These are phyloP conservation scores for Lissonota sp. DNA, from an alignment of 2,888 invertebrate species.

Conservation along the genomic window DNA sequence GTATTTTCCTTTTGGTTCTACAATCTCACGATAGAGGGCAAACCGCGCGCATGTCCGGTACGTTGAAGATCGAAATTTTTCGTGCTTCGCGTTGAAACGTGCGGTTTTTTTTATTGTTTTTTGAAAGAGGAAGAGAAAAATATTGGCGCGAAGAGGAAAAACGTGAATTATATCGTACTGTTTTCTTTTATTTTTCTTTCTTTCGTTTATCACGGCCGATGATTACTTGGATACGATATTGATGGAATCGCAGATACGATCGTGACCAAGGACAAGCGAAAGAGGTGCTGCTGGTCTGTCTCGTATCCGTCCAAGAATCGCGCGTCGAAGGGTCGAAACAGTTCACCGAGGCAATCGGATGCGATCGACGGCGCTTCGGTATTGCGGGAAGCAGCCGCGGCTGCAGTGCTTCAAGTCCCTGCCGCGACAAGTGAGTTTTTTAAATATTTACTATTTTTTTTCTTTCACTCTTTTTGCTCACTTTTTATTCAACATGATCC, in stretches of 20 bases:
- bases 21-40: too few species aligned
- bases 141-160: too few species aligned
- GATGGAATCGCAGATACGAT: slow-evolving; percentile 45
- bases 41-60: too few species aligned
- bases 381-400: slow-evolving; percentile 69
- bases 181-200: slow-evolving; percentile 1
- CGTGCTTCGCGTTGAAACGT: too few species aligned
- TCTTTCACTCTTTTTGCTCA: background rate
- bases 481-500: background rate
- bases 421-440: slow-evolving; percentile 68
- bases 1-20: too few species aligned
- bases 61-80: too few species aligned
- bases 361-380: slow-evolving; percentile 67
- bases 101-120: too few species aligned
- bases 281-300: slow-evolving; percentile 29
- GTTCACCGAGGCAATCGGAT: slow-evolving; percentile 66
- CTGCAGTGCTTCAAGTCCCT: slow-evolving; percentile 67
- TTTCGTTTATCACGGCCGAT: background rate
- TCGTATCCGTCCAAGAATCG: slow-evolving; percentile 50
- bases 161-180: background rate
- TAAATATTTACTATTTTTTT: background rate
- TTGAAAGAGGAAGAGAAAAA: too few species aligned
- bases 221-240: slow-evolving; percentile 1
- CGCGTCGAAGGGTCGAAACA: slow-evolving; percentile 60
- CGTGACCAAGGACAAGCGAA: slow-evolving; percentile 47